Base-by-base conservation (phyloP, 2,797 vertebrate genomes). In the Molossus molossus region DNA sequence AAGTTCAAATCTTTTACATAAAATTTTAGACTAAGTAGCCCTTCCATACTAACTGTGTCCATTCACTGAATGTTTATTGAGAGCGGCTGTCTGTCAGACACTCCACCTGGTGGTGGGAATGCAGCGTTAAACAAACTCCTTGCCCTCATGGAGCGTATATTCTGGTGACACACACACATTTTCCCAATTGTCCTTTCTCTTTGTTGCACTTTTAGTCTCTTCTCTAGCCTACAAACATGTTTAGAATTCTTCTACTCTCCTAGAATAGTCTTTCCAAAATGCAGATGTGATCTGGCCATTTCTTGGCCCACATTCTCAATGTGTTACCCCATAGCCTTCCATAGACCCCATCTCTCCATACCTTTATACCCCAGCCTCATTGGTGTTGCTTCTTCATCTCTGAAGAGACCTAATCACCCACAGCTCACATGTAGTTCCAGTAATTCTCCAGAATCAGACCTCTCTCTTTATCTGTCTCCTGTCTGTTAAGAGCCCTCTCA, bases 21-120 rank as follows among this genome's bases (percentile, higher is more conserved):
- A 37, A 12, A 76, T 79, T 94, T 83, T 80, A 84, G 79, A 87
- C 27, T 87, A 50, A 94, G 57, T 50, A 89, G 72, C 58, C 21
- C 60, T 73, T 88, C 50, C 50, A 57, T 60, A 69, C 69, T 90
- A 93, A 72, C 4, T 40, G 37, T 58, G 20, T 76, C 53, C 27
- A 53, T 62, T 57, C 55, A 73, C 1, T 12, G 37, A 48, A 37
- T 80, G 15, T 64, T 92, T 45, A 50, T 58, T 50, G n/a, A 94
- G 17, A 11, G 14, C 37, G 89, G 8, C 58, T 40, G 3, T 75
- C 55, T 72, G 50, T 90, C 6, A 60, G 29, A 72, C 37, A n/a
- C 12, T 72, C 5, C 33, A 70, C 48, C 25, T n/a, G 17, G 8
- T 70, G 20, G 50, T 87, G 18, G 8, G 57, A 69, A 13, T 6